Base-by-base conservation (phyloP, 2,113 vertebrate species). In the Larimichthys crocea region DNA sequence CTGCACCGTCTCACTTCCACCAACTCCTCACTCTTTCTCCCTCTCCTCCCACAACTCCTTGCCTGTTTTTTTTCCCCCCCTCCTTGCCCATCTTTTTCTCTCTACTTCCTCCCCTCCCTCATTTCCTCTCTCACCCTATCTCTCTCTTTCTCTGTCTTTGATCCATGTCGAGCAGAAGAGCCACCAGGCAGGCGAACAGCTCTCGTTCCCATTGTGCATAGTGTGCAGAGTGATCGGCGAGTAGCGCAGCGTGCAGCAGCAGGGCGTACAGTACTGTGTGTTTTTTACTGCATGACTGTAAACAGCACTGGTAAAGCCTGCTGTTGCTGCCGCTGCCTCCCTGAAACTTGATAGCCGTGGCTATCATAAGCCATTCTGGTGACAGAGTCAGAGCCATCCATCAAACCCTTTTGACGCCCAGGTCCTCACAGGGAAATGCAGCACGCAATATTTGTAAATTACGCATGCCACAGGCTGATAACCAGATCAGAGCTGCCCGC, bases 251-350 rank as follows among this genome's bases (percentile, higher is more conserved):
- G 62, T 80, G 83, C 89, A 84, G 78, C 82, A 88, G 87, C 77
- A 77, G 75, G 74, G 62, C 24, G 26, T 74, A 73, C 79, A 65
- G 75, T 52, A 29, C 81, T 76, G 76, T 74, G 20, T 82, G 83
- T 77, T 40, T 88, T 89, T 84, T 89, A 87, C 92, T 80, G 86
- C 89, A 91, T 80, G 80, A 74, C 85, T 88, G 84, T 89, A 93
- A 93, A 91, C 88, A 90, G 80, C 87, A 76, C 65, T 78, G 84
- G 80, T 86, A 86, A 84, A 88, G 76, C 68, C 52, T 22, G 26
- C 64, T 66, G 57, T 73, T 60, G 70, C 44, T 52, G 40, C 73
- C 0, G 31, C 67, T n/a, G 53, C 56, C 49, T 77, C 66, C 59
- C 24, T 79, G 15, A 2, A 48, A 76, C 84, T 74, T 72, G 66